These are phyloP conservation scores for Grantiella picta DNA, from an alignment of 2,113 vertebrate genomes.

Conservation along the genomic window DNA sequence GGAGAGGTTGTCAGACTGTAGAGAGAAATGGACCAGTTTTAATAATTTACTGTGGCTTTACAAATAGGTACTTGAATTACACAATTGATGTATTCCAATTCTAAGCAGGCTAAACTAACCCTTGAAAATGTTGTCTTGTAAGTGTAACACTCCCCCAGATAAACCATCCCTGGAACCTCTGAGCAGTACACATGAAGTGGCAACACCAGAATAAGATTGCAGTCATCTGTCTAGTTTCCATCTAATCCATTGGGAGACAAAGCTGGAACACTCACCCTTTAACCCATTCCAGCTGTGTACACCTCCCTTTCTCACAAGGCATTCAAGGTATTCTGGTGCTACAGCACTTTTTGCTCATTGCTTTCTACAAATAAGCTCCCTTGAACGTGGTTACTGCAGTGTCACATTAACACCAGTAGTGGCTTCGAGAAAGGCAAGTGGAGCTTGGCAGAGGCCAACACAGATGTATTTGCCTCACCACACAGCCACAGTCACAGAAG, in stretches of 20 bases:
- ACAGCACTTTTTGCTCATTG: background rate
- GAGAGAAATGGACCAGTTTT: background rate
- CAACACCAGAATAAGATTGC: background rate
- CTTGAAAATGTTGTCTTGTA: background rate
- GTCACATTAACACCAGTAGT: background rate
- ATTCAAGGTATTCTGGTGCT: background rate
- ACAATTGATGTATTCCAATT: background rate
- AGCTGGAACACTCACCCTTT: background rate
- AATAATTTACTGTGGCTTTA: background rate
- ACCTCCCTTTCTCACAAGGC: fast-evolving
- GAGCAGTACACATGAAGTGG: background rate
- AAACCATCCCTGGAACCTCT: background rate
- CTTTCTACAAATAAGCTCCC: background rate
- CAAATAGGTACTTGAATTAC: background rate
- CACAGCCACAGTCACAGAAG: background rate
- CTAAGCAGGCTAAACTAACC: background rate
- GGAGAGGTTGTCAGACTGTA: background rate
- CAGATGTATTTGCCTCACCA: background rate
- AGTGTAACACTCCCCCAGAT: background rate
- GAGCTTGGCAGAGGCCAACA: background rate
- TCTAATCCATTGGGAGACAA: background rate
- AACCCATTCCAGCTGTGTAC: background rate
- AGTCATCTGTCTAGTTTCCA: background rate
- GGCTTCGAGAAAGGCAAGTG: background rate
- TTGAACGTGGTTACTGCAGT: background rate